Evolutionary conservation across 2,888 invertebrate genomes (phyloP).

Genomic region (Smittia sp.): DNA sequence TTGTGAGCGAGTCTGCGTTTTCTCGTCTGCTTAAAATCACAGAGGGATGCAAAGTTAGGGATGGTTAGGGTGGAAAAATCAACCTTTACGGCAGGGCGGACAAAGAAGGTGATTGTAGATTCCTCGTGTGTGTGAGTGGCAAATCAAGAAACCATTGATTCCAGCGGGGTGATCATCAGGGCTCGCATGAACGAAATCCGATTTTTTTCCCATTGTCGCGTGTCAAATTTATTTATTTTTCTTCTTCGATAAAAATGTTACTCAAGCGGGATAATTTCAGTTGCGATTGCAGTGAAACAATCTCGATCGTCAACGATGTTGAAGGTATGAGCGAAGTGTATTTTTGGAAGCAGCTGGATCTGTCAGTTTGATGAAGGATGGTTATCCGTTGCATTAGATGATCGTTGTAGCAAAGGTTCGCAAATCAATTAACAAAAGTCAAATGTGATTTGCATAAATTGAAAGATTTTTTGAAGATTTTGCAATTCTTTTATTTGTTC

Average conservation of each 20-base stretch:
- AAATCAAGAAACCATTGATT: constrained; percentile 2
- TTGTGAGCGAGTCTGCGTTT: constrained; percentile 26
- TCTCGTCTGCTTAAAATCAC: constrained; percentile 17
- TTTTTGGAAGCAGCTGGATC: background rate
- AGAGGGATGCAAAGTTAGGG: constrained; percentile 8
- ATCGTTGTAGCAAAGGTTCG: too few relatives aligned
- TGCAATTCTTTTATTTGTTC: too few relatives aligned
- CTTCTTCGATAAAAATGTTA: background rate
- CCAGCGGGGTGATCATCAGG: constrained; percentile 11
- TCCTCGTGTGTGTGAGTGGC: constrained; percentile 22
- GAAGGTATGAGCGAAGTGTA: background rate
- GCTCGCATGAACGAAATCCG: constrained; percentile 30
- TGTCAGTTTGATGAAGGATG: too few relatives aligned
- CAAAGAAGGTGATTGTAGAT: constrained; percentile 33
- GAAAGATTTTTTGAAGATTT: too few relatives aligned
- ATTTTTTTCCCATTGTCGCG: constrained; percentile 37
- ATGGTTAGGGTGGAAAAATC: constrained; percentile 30
- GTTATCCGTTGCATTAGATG: too few relatives aligned
- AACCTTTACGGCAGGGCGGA: constrained; percentile 31
- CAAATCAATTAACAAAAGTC: too few relatives aligned
- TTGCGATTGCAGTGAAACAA: background rate
- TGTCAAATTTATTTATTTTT: constrained; percentile 40
- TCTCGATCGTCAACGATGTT: too few relatives aligned
- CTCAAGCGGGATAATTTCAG: background rate
- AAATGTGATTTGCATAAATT: too few relatives aligned